Evolutionary conservation across 2,113 vertebrate species (phyloP).

Genomic region (Cinclus mexicanus): DNA sequence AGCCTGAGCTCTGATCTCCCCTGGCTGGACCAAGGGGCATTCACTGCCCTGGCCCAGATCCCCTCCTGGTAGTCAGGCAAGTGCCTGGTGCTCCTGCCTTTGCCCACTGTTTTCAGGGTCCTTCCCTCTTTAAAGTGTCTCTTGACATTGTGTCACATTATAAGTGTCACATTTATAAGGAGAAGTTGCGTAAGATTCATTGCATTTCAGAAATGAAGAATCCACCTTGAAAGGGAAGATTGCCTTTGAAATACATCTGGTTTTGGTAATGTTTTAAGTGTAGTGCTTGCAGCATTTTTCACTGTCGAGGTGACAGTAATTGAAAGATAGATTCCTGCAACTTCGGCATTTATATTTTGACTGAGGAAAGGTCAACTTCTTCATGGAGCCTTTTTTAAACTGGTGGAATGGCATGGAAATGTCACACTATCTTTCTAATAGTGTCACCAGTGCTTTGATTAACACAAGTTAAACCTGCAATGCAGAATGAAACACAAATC

Average conservation of each 20-base stretch:
- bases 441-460: slow-evolving; percentile 43
- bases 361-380: slow-evolving; percentile 65
- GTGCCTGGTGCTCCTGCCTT: neutral
- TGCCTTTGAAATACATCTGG: slow-evolving; percentile 28
- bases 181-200: neutral
- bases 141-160: too few species aligned
- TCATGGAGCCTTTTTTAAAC: slow-evolving; percentile 13
- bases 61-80: neutral
- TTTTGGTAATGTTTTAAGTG: slow-evolving; percentile 39
- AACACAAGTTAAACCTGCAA: slow-evolving; percentile 35
- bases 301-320: slow-evolving; percentile 61
- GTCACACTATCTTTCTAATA: slow-evolving; percentile 28
- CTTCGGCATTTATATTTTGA: slow-evolving; percentile 67
- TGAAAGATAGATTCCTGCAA: slow-evolving; percentile 44
- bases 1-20: neutral
- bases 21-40: neutral
- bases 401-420: slow-evolving; percentile 27
- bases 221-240: neutral
- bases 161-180: neutral
- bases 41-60: neutral
- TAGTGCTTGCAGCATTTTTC: slow-evolving; percentile 27
- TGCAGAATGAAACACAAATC: neutral
- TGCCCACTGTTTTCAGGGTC: neutral
- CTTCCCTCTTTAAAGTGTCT: neutral
- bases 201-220: neutral